Base-by-base conservation (phyloP, 2,113 vertebrate genomes). In the Forbesichthys papilliferus region DNA sequence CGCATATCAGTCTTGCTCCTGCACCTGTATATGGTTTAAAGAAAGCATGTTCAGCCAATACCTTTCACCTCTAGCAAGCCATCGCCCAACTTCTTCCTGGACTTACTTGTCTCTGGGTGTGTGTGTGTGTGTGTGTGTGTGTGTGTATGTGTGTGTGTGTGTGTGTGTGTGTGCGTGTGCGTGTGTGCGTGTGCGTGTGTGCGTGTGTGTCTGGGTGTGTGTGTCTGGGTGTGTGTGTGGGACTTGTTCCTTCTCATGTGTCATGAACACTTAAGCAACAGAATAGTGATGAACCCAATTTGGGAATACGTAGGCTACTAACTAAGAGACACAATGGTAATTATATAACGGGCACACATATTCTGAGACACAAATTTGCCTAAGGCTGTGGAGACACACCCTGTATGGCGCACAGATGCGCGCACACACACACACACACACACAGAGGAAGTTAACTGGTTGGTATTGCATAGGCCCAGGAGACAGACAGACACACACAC, bases 11-110 rank as follows among this genome's bases (percentile, higher is more conserved):
- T 13, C 51, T n/a, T n/a, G 11, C 12, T 52, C 51, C 4, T 11
- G 11, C 10, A 52, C 14, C 4, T 27, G 2, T 52, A 5, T n/a
- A 52, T 13, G 14, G 12, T n/a, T 52, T 5, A 42, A 42, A 5
- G 7, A 42, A 42, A 42, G 7, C 36, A 42, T 60, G 61, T 77
- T 72, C 63, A 36, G 12, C 61, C 1, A 47, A 66, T 51, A 74
- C 5, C 61, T 79, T 51, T 77, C 64, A 84, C 68, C 70, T 73
- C 14, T 34, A 8, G 48, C 61, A 47, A 57, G 61, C 18, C 16
- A 14, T 53, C 55, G 20, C 66, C 61, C 61, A 13, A 16, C n/a
- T 14, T 51, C 57, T 56, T 33, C 7, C 4, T 34, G 18, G 33
- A 33, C 56, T 11, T 3, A 27, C 2, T 1, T 27, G 55, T 13